A percentile compares a stretch with the other conserved stretches of the same genome.
These are phyloP conservation scores for Calosoma granatense DNA, from an alignment of 1,140 invertebrate species.

Conservation along the genomic window DNA sequence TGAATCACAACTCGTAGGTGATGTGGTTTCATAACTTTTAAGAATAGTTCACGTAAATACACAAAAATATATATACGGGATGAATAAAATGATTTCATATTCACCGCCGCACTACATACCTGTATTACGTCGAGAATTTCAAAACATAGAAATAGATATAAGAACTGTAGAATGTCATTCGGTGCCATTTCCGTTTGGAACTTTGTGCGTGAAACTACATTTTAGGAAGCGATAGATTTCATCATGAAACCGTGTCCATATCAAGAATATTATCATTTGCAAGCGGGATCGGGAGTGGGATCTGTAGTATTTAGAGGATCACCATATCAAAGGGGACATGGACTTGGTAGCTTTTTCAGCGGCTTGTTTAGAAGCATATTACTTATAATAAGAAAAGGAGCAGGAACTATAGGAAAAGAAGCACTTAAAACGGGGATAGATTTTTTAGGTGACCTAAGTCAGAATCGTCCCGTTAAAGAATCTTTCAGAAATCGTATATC, in stretches of 20 bases:
- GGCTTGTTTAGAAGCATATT: constrained; percentile 32
- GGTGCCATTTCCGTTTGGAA: not conserved
- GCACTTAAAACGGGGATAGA: constrained; percentile 21
- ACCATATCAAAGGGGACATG: constrained; percentile 18
- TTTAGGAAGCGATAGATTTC: not conserved
- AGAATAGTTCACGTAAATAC: not conserved
- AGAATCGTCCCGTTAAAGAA: constrained; percentile 17
- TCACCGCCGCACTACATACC: not conserved
- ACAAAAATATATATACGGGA: not conserved
- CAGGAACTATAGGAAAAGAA: not conserved
- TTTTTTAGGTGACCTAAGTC: constrained; percentile 21
- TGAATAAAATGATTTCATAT: not conserved
- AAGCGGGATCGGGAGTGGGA: not conserved
- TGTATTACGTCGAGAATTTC: not conserved
- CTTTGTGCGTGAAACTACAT: not conserved
- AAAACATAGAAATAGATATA: not conserved
- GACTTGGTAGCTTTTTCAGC: constrained; percentile 21
- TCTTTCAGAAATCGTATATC: constrained; percentile 20
- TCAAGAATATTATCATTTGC: not conserved
- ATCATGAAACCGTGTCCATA: not conserved
- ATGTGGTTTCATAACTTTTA: not conserved
- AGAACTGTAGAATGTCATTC: not conserved
- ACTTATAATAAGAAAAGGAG: constrained; percentile 29
- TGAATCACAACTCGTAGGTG: not conserved
- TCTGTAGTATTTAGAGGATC: not conserved